Conservation (phyloP, 2,113 vertebrate species). For the Antechinus flavipes region DNA sequence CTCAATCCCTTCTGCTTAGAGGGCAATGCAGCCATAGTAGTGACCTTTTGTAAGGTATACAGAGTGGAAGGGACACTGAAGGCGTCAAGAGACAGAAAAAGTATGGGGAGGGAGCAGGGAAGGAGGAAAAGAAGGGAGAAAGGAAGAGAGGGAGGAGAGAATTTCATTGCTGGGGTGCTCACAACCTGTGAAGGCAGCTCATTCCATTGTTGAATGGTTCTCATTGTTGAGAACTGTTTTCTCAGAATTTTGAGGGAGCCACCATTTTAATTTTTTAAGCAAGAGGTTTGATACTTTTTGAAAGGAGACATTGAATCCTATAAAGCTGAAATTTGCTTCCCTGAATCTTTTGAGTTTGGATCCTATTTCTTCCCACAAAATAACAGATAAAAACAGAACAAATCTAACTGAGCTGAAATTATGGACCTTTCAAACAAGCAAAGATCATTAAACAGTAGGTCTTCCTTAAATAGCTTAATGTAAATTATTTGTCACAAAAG, state of each 20-base stretch:
- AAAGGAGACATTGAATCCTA: background rate
- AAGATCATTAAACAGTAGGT: accelerated
- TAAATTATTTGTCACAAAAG: too few relatives aligned
- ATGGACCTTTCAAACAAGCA: background rate
- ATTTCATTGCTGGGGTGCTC: background rate
- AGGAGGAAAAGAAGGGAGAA: too few relatives aligned
- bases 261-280: too few relatives aligned
- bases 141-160: background rate
- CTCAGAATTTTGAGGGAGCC: background rate
- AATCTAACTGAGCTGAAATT: background rate
- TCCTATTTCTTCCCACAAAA: background rate
- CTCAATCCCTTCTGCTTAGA: background rate
- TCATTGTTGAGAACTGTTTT: background rate
- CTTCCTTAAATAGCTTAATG: background rate
- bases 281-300: too few relatives aligned
- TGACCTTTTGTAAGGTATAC: background rate
- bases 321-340: background rate
- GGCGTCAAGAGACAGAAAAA: too few relatives aligned
- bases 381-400: background rate
- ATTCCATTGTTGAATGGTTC: background rate
- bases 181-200: background rate
- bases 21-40: background rate
- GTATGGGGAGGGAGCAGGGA: too few relatives aligned
- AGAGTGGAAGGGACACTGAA: background rate
- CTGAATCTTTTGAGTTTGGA: background rate